A percentile compares a stretch with the other conserved stretches of the same genome.
Evolutionary conservation across 2,888 invertebrate genomes (phyloP).

Genomic region (Dolichopus griseipennis): DNA sequence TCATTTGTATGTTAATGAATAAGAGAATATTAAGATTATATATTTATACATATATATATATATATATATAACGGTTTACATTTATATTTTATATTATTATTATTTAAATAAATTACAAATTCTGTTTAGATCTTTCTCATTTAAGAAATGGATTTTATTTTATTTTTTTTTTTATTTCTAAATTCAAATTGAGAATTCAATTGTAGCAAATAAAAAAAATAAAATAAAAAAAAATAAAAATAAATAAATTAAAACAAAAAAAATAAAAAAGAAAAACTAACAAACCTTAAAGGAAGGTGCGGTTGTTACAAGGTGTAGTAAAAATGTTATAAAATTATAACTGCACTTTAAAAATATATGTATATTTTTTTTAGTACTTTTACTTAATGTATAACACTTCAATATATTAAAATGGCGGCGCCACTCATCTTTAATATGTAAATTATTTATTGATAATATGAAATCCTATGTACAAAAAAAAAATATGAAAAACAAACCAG

Average conservation of each 20-base stretch:
- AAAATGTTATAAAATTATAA: not conserved
- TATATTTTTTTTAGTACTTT: too few relatives aligned
- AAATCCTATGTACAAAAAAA: too few relatives aligned
- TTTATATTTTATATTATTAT: too few relatives aligned
- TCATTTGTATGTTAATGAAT: not conserved
- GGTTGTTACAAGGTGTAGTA: not conserved
- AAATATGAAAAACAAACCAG: not conserved
- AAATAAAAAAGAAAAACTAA: too few relatives aligned
- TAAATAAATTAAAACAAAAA: too few relatives aligned
- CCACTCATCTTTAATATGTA: not conserved
- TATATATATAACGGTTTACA: too few relatives aligned
- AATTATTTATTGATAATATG: not conserved
- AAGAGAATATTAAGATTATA: too few relatives aligned
- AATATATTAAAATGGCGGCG: not conserved
- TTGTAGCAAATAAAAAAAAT: not conserved
- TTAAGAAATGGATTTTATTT: not conserved
- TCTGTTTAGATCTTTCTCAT: too few relatives aligned
- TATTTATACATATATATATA: too few relatives aligned
- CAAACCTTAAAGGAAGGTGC: not conserved
- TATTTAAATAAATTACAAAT: too few relatives aligned
- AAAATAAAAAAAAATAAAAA: too few relatives aligned
- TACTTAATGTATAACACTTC: too few relatives aligned
- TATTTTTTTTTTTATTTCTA: not conserved
- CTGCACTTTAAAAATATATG: not conserved
- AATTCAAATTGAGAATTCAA: not conserved